These are phyloP conservation scores for Apteryx owenii DNA, from an alignment of 2,113 vertebrate species.

Conservation along the genomic window DNA sequence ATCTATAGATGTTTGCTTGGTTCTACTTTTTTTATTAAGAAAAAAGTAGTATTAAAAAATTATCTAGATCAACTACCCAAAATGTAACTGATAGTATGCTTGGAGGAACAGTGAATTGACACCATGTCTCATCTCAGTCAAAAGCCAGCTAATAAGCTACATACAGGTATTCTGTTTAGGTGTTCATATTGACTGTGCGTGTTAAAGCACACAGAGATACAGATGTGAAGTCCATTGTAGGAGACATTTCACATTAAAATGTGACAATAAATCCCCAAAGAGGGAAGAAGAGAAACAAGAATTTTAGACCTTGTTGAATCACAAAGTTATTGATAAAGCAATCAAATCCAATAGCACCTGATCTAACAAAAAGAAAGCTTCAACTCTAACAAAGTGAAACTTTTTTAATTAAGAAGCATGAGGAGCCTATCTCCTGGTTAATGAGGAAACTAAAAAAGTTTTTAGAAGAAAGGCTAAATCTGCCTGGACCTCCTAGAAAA, in stretches of 20 bases:
- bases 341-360: not conserved
- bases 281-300: not conserved
- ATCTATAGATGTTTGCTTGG: not conserved
- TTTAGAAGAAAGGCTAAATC: not conserved
- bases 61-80: not conserved
- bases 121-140: not conserved
- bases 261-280: not conserved
- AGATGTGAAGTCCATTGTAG: not conserved
- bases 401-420: not conserved
- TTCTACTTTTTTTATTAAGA: not conserved
- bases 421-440: not conserved
- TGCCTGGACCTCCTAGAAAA: not conserved
- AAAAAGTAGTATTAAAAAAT: not conserved
- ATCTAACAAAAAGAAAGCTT: not conserved
- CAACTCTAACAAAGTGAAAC: not conserved
- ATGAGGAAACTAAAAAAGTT: not conserved
- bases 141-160: not conserved
- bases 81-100: not conserved
- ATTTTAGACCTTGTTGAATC: not conserved
- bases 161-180: not conserved
- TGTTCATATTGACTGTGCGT: not conserved
- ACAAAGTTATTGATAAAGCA: not conserved
- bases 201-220: not conserved
- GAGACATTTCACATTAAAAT: not conserved
- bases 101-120: not conserved